phyloP scores from a whole-genome alignment of 2,113 vertebrate genomes.

The Apus apus region DNA sequence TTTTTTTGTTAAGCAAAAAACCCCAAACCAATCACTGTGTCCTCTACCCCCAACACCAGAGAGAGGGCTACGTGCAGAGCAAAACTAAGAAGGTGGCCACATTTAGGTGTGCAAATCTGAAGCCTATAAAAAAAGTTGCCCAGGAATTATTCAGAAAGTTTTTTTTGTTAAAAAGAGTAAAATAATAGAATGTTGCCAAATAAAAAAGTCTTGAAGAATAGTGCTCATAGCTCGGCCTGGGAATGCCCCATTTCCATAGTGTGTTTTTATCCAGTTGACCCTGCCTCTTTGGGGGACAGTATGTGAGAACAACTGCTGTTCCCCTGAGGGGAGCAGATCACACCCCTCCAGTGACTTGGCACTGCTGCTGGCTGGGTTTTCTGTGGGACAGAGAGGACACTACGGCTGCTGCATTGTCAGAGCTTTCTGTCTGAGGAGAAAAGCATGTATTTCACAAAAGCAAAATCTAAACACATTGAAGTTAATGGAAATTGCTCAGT shows the following conservation, averaged over 20 bases:
- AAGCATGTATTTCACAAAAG: background rate
- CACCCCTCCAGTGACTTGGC: background rate
- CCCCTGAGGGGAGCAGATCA: background rate
- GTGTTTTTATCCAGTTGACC: background rate
- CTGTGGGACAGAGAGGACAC: background rate
- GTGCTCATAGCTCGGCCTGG: rapidly evolving
- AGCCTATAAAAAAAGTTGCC: background rate
- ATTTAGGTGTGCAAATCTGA: background rate
- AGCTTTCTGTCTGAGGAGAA: background rate
- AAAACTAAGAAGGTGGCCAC: background rate
- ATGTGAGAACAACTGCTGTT: background rate
- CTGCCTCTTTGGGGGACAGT: background rate
- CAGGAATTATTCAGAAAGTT: rapidly evolving
- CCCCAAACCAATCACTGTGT: background rate
- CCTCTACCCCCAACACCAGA: background rate
- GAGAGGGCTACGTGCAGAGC: background rate
- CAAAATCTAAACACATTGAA: background rate
- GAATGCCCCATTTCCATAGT: background rate
- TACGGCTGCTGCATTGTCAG: background rate
- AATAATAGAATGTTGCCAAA: background rate
- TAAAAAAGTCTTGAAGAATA: background rate
- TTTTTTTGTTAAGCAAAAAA: background rate
- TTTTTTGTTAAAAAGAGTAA: background rate
- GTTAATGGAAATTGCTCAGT: background rate
- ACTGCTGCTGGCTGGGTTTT: background rate